Conservation (phyloP, 2,797 vertebrate genomes). For the Peromyscus nudipes region DNA sequence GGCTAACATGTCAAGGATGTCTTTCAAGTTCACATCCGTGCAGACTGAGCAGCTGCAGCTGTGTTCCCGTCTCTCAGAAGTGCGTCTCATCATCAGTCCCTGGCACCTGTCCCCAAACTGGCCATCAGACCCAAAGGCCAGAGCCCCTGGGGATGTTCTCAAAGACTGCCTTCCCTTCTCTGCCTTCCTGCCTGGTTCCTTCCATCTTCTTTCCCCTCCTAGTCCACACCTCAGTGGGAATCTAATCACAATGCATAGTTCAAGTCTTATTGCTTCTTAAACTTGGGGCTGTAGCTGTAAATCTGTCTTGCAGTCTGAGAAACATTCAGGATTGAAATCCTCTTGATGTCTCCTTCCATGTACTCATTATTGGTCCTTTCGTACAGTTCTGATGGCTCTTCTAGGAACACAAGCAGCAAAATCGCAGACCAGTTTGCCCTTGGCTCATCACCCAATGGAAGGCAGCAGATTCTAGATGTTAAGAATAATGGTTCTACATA, state of each 20-base stretch:
- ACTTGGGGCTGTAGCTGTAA: background rate
- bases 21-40: background rate
- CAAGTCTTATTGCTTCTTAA: background rate
- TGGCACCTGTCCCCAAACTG: background rate
- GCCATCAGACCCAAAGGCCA: background rate
- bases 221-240: background rate
- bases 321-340: background rate
- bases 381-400: background rate
- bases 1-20: background rate
- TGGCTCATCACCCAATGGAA: background rate
- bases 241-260: constrained; percentile 8
- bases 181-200: background rate
- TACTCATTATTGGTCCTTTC: background rate
- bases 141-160: background rate
- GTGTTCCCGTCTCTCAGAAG: background rate
- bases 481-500: background rate
- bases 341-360: background rate
- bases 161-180: background rate
- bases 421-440: background rate
- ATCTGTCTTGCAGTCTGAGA: background rate
- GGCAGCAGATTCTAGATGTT: background rate
- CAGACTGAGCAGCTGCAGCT: background rate
- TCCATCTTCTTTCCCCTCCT: background rate
- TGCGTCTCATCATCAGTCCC: background rate
- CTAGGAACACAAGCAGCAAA: background rate